phyloP scores from a whole-genome alignment of 30 jellyfish, hydroid and myxozoan genomes.

The Turritopsis rubra region DNA sequence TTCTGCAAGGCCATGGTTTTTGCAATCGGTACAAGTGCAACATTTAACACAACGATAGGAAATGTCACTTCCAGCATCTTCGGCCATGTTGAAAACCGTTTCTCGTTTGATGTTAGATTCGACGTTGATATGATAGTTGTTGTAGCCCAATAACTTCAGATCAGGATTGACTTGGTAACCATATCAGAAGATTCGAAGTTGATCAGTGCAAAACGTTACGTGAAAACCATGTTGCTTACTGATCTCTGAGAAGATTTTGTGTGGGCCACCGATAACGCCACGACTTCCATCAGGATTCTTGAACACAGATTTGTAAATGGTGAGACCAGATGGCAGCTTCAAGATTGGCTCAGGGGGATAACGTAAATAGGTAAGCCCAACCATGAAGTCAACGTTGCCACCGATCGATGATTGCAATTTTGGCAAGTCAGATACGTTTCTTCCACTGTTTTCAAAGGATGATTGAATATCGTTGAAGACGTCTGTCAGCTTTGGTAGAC shows the following conservation, averaged over 20 bases:
- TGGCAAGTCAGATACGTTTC: background rate
- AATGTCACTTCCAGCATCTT: constrained; percentile 11
- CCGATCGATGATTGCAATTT: background rate
- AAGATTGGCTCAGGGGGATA: constrained; percentile 10
- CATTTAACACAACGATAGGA: background rate
- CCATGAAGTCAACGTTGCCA: background rate
- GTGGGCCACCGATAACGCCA: constrained; percentile 10
- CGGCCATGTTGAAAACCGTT: constrained; percentile 10
- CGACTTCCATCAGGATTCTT: constrained; percentile 19
- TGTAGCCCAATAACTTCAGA: background rate
- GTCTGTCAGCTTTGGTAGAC: background rate
- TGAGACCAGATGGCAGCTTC: background rate
- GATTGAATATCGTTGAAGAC: background rate
- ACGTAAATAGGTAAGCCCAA: background rate
- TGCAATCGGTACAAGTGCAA: background rate
- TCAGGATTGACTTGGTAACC: constrained; percentile 3
- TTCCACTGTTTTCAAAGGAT: background rate
- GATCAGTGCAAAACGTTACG: background rate
- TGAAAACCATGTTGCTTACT: background rate
- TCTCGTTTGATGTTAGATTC: constrained; percentile 9
- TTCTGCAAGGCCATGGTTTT: background rate
- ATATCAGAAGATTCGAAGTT: background rate
- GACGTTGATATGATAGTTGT: constrained; percentile 9
- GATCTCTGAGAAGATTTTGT: background rate
- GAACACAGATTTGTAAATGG: background rate